Conservation (phyloP, 2,888 invertebrate genomes). For the Netelia fuscicornis region DNA sequence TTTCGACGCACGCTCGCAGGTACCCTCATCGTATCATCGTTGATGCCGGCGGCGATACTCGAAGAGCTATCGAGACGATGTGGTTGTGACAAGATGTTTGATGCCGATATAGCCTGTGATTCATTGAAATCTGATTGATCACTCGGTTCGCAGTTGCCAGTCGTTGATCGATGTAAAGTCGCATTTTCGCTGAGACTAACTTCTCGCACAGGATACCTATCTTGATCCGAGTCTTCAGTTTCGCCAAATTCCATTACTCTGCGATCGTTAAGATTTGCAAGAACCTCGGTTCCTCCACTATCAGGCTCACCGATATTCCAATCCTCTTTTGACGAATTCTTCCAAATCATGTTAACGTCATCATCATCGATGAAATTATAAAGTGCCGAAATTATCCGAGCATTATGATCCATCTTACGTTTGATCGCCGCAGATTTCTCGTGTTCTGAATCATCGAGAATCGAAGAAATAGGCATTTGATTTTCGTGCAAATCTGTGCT, state of each 20-base stretch:
- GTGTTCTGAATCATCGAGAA: neutral
- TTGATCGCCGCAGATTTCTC: neutral
- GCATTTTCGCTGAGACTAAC: conserved; percentile 27
- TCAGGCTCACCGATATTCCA: conserved; percentile 3
- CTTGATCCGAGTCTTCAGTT: conserved; percentile 29
- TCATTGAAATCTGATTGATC: conserved; percentile 24
- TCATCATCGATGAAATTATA: conserved; percentile 67
- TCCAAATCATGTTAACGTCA: conserved; percentile 51
- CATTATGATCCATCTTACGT: conserved; percentile 39
- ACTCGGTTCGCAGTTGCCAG: conserved; percentile 16
- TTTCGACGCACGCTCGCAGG: conserved; percentile 74
- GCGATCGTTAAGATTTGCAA: conserved; percentile 28
- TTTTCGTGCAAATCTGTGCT: conserved; percentile 3
- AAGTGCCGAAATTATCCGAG: conserved; percentile 67
- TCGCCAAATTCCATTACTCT: conserved; percentile 16
- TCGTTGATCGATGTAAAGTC: neutral
- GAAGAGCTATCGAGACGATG: neutral
- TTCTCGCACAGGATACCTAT: conserved; percentile 30
- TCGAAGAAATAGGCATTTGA: neutral
- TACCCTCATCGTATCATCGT: conserved; percentile 26
- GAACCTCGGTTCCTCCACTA: neutral
- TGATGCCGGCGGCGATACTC: conserved; percentile 6
- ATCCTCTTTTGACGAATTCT: conserved; percentile 49
- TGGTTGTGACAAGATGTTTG: neutral
- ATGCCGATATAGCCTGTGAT: neutral